Percentiles rank a stretch among this genome's conserved stretches.
Conservation (phyloP, 2,888 invertebrate species). For the Diplazon laetatorius region DNA sequence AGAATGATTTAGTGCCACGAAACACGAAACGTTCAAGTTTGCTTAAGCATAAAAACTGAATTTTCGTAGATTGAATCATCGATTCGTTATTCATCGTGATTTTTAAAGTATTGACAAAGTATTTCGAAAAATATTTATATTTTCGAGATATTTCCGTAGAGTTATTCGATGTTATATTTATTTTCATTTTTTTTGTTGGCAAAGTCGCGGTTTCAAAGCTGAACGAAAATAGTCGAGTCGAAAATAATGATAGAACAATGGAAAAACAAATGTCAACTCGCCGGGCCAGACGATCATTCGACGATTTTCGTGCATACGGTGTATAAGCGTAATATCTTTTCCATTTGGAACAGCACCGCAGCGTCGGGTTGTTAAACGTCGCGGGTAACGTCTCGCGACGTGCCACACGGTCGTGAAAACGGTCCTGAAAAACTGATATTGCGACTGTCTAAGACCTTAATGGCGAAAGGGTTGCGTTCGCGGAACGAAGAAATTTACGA, state of each 20-base stretch:
- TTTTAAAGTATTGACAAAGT: no score
- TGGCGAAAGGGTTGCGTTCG: neutral
- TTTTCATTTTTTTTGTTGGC: no score
- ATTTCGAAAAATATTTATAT: no score
- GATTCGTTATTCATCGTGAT: no score
- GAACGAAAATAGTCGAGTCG: neutral
- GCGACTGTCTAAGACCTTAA: neutral
- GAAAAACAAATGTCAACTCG: constrained; percentile 10
- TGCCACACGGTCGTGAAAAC: constrained; percentile 7
- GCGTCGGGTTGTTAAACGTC: constrained; percentile 31
- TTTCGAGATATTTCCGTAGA: neutral
- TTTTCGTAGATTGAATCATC: no score
- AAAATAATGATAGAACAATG: neutral
- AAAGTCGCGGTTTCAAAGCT: neutral
- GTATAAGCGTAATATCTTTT: constrained; percentile 36
- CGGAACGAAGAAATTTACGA: constrained; percentile 43
- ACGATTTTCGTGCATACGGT: constrained; percentile 36
- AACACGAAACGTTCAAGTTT: no score
- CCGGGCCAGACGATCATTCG: constrained; percentile 24
- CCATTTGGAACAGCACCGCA: constrained; percentile 44
- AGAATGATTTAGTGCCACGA: no score
- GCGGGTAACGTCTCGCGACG: constrained; percentile 30
- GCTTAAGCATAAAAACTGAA: no score
- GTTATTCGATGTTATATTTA: no score
- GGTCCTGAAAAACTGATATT: neutral